These are phyloP conservation scores for Euura saliciscinereae DNA, from an alignment of 1,140 invertebrate genomes.

Conservation along the genomic window DNA sequence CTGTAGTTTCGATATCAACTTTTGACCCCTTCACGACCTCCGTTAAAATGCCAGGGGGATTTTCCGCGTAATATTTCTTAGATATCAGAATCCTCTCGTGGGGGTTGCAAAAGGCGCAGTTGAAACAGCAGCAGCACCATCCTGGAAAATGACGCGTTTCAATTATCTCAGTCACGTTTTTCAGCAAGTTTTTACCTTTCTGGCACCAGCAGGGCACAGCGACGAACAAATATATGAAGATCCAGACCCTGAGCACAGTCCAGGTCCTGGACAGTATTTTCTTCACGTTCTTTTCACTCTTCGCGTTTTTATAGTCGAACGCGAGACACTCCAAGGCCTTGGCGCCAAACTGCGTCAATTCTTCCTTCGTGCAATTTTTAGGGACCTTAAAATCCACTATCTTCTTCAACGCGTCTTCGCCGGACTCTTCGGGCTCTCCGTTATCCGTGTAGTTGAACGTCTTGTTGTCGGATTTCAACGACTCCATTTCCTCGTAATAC, in stretches of 20 bases:
- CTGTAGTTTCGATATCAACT: conserved; percentile 14
- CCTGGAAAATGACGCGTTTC: conserved; percentile 28
- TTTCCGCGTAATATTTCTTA: conserved; percentile 41
- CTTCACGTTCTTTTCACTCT: conserved; percentile 26
- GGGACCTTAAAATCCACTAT: conserved; percentile 32
- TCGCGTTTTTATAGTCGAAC: conserved; percentile 34
- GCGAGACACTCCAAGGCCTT: conserved; percentile 40
- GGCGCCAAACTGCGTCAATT: conserved; percentile 35
- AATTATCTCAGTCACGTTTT: neutral
- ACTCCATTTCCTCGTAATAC: conserved; percentile 38
- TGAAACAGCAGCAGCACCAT: conserved; percentile 52
- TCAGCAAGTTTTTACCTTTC: conserved; percentile 31
- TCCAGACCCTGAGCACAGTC: conserved; percentile 42
- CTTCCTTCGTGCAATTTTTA: conserved; percentile 42
- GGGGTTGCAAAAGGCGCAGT: conserved; percentile 45
- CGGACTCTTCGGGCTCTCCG: conserved; percentile 25
- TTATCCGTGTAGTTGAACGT: conserved; percentile 38
- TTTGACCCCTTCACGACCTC: conserved; percentile 19
- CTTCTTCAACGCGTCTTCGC: conserved; percentile 31
- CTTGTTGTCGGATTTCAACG: conserved; percentile 24
- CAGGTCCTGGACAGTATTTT: conserved; percentile 34
- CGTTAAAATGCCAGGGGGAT: conserved; percentile 42
- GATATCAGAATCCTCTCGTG: conserved; percentile 34
- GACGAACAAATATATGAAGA: conserved; percentile 42
- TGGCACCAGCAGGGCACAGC: conserved; percentile 50